Percentiles rank a stretch among this genome's conserved stretches.
phyloP scores from a whole-genome alignment of 2,113 vertebrate species.

The Melanocharis versteri region DNA sequence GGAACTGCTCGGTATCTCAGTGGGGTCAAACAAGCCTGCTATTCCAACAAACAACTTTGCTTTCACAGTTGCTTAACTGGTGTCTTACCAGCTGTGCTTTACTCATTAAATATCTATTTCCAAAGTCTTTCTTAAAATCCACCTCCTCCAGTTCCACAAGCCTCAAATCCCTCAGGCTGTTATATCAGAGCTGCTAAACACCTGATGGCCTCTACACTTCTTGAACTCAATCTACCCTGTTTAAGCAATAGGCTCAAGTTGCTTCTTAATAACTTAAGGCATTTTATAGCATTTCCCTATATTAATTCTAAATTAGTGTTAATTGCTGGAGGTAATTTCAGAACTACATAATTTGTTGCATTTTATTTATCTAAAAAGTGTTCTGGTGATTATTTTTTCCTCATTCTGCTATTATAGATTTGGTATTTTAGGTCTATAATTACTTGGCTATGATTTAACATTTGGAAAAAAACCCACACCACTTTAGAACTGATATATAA shows the following conservation, averaged over 20 bases:
- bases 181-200: background rate
- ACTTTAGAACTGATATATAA: background rate
- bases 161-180: background rate
- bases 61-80: background rate
- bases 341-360: background rate
- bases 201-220: fast-evolving
- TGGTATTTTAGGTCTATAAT: background rate
- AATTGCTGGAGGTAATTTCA: background rate
- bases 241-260: background rate
- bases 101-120: background rate
- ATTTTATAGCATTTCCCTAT: background rate
- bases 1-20: background rate
- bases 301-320: background rate
- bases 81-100: background rate
- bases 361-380: background rate
- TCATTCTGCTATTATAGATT: background rate
- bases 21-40: background rate
- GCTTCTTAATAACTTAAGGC: background rate
- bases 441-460: background rate
- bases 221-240: background rate
- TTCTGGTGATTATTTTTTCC: background rate
- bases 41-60: background rate
- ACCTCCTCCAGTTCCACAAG: background rate
- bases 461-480: background rate
- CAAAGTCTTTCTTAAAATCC: background rate